Evolutionary conservation across 2,113 vertebrate species (phyloP).

Genomic region (Pangasianodon gigas): DNA sequence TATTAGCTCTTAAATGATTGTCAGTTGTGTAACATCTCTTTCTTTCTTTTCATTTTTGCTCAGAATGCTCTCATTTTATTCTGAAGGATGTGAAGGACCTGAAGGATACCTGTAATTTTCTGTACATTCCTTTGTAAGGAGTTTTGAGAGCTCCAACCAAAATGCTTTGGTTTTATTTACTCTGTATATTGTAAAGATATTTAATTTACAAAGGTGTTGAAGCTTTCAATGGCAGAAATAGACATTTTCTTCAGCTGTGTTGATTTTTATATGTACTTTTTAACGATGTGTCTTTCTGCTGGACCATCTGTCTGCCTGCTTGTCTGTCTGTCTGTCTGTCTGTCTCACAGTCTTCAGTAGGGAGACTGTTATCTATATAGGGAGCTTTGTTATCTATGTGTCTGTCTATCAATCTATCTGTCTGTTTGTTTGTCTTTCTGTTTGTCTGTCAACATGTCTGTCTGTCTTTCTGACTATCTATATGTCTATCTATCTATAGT

Average conservation of each 20-base stretch:
- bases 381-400: not conserved
- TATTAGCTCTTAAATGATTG: not conserved
- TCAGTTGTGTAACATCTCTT: not conserved
- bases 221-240: constrained; percentile 39
- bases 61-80: not conserved
- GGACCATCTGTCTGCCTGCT: not conserved
- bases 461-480: not conserved
- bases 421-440: not conserved
- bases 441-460: not conserved
- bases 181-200: constrained; percentile 39
- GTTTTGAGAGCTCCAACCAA: constrained; percentile 50
- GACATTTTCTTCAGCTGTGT: constrained; percentile 12
- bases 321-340: not conserved
- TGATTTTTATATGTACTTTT: not conserved
- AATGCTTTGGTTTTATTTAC: constrained; percentile 49
- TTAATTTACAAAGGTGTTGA: constrained; percentile 29
- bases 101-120: not conserved
- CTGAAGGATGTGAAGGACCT: not conserved
- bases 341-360: not conserved
- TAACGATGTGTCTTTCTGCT: not conserved
- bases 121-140: constrained; percentile 49
- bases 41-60: not conserved
- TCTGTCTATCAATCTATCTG: not conserved
- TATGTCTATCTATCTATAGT: not conserved
- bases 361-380: not conserved